Base-by-base conservation (phyloP, 2,113 vertebrate species). In the Empidonax alnorum region DNA sequence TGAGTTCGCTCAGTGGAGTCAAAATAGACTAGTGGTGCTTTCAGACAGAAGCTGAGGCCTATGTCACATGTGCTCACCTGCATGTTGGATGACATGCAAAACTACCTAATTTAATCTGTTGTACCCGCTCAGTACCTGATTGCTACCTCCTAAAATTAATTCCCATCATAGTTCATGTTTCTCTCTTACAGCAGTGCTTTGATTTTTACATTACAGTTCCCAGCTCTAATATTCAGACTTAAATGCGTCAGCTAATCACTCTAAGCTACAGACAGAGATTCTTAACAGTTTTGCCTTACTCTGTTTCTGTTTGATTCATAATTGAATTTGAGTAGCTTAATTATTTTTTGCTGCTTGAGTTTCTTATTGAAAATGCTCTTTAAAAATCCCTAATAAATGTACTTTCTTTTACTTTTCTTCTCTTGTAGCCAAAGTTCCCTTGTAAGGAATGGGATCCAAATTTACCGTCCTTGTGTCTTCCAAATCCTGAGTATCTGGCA, bases 401-500 rank as follows among this genome's bases (percentile, higher is more conserved):
- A 46, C 46, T 94, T 68, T 16, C 6, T 68, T 68, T 55, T 16
- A 19, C 21, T 95, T 96, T 41, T 49, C 9, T 72, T 97, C 24
- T 94, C 49, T 69, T 93, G 30, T 84, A 99, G 99, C 98, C 97
- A 7, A 99, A 99, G 83, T 99, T 99, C 96, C 97, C 97, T 12
- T 99, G 99, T 97, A 99, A 99, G 97, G 99, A 99, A 94, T 99
- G 99, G 99, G 99, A 99, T 93, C 99, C 99, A 82, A 99, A 99
- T 92, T 98, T 99, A n/a, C 99, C 99, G 21, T 98, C 99, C 3
- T 98, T 99, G 79, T 99, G 99, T 98, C 99, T 99, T 95, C 99
- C 99, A 85, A 99, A 99, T 98, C 99, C 99, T 6, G 99, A 99
- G 69, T 99, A 99, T 97, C 97, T 99, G 95, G 99, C 99, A 68